phyloP scores from a whole-genome alignment of 64 coral and sea anemone species.

The Actinia equina region DNA sequence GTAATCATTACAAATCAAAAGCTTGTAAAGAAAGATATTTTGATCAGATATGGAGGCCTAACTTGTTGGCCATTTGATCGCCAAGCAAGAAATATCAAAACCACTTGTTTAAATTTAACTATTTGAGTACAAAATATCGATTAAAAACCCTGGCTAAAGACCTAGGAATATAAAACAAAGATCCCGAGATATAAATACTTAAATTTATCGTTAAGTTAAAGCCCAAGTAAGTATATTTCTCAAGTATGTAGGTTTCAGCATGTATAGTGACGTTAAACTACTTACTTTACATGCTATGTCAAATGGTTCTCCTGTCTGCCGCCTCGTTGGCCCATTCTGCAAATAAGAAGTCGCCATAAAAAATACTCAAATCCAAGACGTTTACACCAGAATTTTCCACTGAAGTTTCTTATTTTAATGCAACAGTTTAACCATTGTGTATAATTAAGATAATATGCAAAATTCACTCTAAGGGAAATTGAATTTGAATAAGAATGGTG shows the following conservation, averaged over 20 bases:
- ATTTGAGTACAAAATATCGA: background rate
- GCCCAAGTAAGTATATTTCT: background rate
- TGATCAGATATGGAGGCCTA: background rate
- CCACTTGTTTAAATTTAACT: background rate
- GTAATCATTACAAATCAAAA: background rate
- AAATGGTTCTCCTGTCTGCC: constrained; percentile 70
- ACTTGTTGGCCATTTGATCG: background rate
- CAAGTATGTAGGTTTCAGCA: background rate
- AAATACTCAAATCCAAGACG: background rate
- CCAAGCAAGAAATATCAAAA: background rate
- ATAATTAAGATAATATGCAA: background rate
- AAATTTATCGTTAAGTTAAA: no score
- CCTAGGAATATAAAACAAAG: background rate
- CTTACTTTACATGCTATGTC: constrained; percentile 95
- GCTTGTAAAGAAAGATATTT: background rate
- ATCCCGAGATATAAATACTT: no score
- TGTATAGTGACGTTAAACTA: background rate
- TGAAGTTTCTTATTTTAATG: background rate
- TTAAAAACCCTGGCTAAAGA: background rate
- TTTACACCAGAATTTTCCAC: background rate
- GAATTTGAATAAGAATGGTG: background rate
- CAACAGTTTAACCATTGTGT: background rate
- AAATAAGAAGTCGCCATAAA: constrained; percentile 54
- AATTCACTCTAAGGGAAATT: background rate
- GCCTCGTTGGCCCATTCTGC: constrained; percentile 80